Conservation (phyloP, 2,888 invertebrate genomes). For the Atrina japonica region DNA sequence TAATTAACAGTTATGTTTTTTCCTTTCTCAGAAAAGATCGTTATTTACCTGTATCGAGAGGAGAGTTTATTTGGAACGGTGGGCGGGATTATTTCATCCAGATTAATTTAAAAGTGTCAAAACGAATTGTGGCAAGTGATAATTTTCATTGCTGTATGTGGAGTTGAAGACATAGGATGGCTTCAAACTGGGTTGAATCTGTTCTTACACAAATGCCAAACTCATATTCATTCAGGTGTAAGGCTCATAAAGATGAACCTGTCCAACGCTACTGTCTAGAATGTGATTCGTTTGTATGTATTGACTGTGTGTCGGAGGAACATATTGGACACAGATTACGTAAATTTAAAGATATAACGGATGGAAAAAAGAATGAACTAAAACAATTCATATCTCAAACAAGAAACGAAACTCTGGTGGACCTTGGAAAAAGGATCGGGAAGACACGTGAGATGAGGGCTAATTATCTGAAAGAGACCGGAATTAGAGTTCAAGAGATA, state of each 20-base stretch:
- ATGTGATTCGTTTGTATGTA: constrained; percentile 15
- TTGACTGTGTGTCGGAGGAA: constrained; percentile 17
- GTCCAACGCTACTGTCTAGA: constrained; percentile 7
- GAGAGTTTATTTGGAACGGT: too few relatives aligned
- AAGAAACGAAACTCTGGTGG: constrained; percentile 14
- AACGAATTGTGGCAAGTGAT: too few relatives aligned
- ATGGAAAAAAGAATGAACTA: constrained; percentile 18
- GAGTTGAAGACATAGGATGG: too few relatives aligned
- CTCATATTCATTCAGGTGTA: constrained; percentile 9
- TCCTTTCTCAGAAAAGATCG: too few relatives aligned
- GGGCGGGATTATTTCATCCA: too few relatives aligned
- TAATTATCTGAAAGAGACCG: constrained; percentile 12
- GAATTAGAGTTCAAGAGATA: constrained; percentile 1
- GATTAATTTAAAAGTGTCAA: too few relatives aligned
- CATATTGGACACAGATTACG: constrained; percentile 15
- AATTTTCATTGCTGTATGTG: too few relatives aligned
- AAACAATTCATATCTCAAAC: not conserved
- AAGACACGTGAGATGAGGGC: constrained; percentile 1
- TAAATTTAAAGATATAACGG: constrained; percentile 22
- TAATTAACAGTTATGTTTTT: too few relatives aligned
- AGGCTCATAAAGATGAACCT: constrained; percentile 5
- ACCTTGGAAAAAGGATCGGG: constrained; percentile 3
- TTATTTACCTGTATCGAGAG: too few relatives aligned
- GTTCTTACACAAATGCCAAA: too few relatives aligned
- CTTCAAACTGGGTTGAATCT: too few relatives aligned